These are phyloP conservation scores for Ametastegia equiseti DNA, from an alignment of 2,888 invertebrate species.

Conservation along the genomic window DNA sequence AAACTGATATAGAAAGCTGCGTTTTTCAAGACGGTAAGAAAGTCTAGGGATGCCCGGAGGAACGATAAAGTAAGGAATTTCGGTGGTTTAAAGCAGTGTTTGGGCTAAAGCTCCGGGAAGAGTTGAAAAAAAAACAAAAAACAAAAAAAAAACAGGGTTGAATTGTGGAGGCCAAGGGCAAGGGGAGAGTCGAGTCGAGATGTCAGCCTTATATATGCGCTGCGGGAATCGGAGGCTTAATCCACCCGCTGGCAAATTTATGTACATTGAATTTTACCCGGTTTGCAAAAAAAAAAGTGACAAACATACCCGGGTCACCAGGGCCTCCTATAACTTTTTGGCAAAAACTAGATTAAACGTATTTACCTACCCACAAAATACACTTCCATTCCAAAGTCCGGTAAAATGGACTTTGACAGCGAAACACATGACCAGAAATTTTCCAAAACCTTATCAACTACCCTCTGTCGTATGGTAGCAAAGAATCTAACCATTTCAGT, in stretches of 20 bases:
- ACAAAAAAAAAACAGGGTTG: not conserved
- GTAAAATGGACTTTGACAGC: not conserved
- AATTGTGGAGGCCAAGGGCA: not conserved
- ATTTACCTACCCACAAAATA: constrained; percentile 56
- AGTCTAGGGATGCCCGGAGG: not conserved
- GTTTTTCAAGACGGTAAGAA: not conserved
- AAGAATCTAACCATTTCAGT: too few species aligned
- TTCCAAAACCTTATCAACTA: not conserved
- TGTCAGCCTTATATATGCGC: constrained; percentile 7
- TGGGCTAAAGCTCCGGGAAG: not conserved
- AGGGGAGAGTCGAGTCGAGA: constrained; percentile 22
- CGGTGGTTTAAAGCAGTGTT: not conserved
- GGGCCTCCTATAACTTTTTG: constrained; percentile 45
- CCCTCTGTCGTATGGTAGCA: too few species aligned
- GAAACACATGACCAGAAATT: not conserved
- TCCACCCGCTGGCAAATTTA: constrained; percentile 47
- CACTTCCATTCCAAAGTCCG: too few species aligned
- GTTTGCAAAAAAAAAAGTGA: constrained; percentile 42
- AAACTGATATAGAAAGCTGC: too few species aligned
- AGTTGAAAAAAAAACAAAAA: too few species aligned
- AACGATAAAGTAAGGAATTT: constrained; percentile 1
- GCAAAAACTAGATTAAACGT: constrained; percentile 62
- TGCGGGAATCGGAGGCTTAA: constrained; percentile 41
- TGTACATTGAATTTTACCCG: constrained; percentile 49
- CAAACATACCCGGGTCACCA: constrained; percentile 39